phyloP scores from a whole-genome alignment of 2,797 vertebrate genomes.

The Brotula barbata region DNA sequence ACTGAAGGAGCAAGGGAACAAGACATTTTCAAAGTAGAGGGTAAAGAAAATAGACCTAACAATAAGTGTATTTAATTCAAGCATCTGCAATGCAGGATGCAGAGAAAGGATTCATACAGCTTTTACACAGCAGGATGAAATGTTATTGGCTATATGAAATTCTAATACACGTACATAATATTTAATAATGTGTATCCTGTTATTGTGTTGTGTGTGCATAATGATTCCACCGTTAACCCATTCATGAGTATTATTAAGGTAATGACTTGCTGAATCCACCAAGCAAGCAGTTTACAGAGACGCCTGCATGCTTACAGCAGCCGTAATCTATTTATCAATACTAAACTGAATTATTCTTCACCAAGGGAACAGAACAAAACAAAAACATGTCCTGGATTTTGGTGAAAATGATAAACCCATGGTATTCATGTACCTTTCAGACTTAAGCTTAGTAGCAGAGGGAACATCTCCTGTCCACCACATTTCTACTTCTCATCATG shows the following conservation, averaged over 20 bases:
- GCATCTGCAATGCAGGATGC: conserved; percentile 40
- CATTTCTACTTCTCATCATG: background rate
- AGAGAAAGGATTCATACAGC: conserved; percentile 49
- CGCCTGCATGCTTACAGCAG: conserved; percentile 8
- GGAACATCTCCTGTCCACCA: conserved; percentile 23
- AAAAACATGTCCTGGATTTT: conserved; percentile 35
- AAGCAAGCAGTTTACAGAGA: conserved; percentile 62
- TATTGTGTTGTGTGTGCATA: conserved; percentile 44
- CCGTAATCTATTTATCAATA: conserved; percentile 68
- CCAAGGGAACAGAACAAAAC: conserved; percentile 36
- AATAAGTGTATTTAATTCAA: conserved; percentile 51
- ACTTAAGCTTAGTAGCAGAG: conserved; percentile 39
- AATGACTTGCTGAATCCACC: conserved; percentile 58
- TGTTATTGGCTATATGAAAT: conserved; percentile 57
- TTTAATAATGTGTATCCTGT: conserved; percentile 47
- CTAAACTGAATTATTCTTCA: conserved; percentile 63
- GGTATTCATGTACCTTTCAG: conserved; percentile 38
- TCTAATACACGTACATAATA: conserved; percentile 52
- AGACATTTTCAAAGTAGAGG: conserved; percentile 47
- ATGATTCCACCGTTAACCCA: conserved; percentile 57
- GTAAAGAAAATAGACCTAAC: conserved; percentile 39
- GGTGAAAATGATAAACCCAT: conserved; percentile 38
- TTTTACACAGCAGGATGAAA: conserved; percentile 49
- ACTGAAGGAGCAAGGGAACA: conserved; percentile 41
- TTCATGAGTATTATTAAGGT: conserved; percentile 50